Evolutionary conservation across 2,888 invertebrate genomes (phyloP).

Genomic region (Drosophila siamana): DNA sequence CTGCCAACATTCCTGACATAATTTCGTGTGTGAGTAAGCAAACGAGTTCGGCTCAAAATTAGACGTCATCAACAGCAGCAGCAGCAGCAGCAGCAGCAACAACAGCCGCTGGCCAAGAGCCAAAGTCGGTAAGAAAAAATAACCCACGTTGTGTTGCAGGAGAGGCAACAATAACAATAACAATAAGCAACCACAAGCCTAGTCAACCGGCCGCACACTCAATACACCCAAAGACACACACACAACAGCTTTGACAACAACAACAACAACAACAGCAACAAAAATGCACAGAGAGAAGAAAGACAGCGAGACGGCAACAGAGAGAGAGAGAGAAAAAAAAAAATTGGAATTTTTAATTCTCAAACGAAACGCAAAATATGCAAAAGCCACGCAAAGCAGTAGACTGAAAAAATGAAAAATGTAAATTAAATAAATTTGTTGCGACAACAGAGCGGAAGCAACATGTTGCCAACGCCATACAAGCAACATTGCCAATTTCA

Average conservation of each 20-base stretch:
- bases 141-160: slow-evolving; percentile 39
- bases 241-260: slow-evolving; percentile 1
- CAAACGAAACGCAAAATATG: slow-evolving; percentile 52
- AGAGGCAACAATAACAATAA: slow-evolving; percentile 20
- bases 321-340: slow-evolving; percentile 1
- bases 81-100: slow-evolving; percentile 31
- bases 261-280: slow-evolving; percentile 19
- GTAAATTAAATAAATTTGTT: slow-evolving; percentile 33
- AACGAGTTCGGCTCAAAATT: slow-evolving; percentile 76
- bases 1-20: slow-evolving; percentile 80
- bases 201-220: slow-evolving; percentile 23
- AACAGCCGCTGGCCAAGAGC: slow-evolving; percentile 41
- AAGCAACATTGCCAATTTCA: slow-evolving; percentile 58
- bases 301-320: not conserved
- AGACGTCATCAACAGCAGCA: slow-evolving; percentile 74
- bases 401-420: slow-evolving; percentile 25
- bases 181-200: slow-evolving; percentile 9
- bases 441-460: slow-evolving; percentile 55
- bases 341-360: slow-evolving; percentile 60
- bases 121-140: slow-evolving; percentile 27
- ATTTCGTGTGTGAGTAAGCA: slow-evolving; percentile 79
- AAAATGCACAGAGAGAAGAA: slow-evolving; percentile 2
- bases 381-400: slow-evolving; percentile 31
- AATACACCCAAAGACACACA: slow-evolving; percentile 35
- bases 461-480: slow-evolving; percentile 63